Base-by-base conservation (phyloP, 2,797 vertebrate species). In the Echiichthys vipera region DNA sequence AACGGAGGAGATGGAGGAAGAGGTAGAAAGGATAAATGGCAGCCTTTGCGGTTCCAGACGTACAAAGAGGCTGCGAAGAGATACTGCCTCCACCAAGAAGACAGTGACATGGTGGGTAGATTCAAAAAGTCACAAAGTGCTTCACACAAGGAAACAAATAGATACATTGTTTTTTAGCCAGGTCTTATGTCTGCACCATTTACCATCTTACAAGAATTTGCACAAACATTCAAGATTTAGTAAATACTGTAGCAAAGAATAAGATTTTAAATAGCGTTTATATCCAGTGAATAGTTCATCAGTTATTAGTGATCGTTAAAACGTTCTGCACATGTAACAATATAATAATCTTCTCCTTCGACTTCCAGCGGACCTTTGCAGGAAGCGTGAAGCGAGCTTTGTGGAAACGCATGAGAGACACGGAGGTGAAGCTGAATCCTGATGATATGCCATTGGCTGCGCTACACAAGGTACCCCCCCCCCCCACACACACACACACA, bases 71-170 rank as follows among this genome's bases (percentile, higher is more conserved):
- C 95, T 0, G 88, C 82, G 6, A 91, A 90, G 72, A 96, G 93
- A 59, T 95, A 93, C 87, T 94, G 89, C 85, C 85, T 99, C 54
- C 93, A 92, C 17, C 96, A 94, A 70, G 84, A 79, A 5, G 97
- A 99, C 88, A 93, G 91, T 0, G 93, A 98, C 74, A 87, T 97
- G 95, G 98, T 99, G 88, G 80, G 94, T 84, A 30, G 1, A 55
- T 36, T 11, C 13, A 17, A 2, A 47, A 24, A 9, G 9, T 24
- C 3, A 57, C 42, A 17, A 43, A 53, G 17, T n/a, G n/a, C n/a
- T n/a, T n/a, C n/a, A n/a, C n/a, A n/a, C n/a, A n/a, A n/a, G n/a
- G n/a, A n/a, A n/a, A n/a, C n/a, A n/a, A n/a, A n/a, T n/a, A n/a
- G n/a, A n/a, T n/a, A n/a, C n/a, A n/a, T n/a, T n/a, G n/a, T n/a